Evolutionary conservation across 2,888 invertebrate species (phyloP), one percentile per base, ranked within the genome.

Genomic region (Calephelis perditalis): DNA sequence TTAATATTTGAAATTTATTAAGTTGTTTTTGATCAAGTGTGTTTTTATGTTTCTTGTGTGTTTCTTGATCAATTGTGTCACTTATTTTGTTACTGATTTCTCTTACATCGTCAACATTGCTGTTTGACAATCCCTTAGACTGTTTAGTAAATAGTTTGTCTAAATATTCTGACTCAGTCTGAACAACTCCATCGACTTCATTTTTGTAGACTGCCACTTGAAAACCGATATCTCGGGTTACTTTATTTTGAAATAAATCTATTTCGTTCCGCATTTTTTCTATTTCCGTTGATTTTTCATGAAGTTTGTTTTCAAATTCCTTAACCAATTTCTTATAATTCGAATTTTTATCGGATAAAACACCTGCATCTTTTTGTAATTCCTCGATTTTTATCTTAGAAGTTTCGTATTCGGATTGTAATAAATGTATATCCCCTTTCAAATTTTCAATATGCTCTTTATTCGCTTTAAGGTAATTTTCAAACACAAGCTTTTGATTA

Each of bases 401-500:
- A 46, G 75, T 76, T 63, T 79, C 56, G 63, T 86, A 85, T 7
- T 78, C 65, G 12, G 71, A 63, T 74, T 82, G 71, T 35, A 86
- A 69, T 46, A 72, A 68, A 57, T 75, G 59, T 49, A 84, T 70
- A 67, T 90, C 83, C 40, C 78, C 74, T 70, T 80, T 73, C 60
- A 90, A 70, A 71, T 82, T 84, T 15, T 67, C 64, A 62, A 83
- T 77, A 58, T 79, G 78, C 46, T 69, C 75, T 70, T 81, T 70
- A 40, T 74, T 77, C 2, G 81, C 76, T 68, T 81, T 67, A 59
- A 81, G 81, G 26, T 84, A 73, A 73, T 78, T 79, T 54, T 84
- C 76, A 54, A 78, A 76, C 35, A 89, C 77, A 15, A 88, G 67
- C 63, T 82, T 79, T 71, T 87, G 83, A 67, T 87, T 88, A 43